phyloP scores from a whole-genome alignment of 2,888 invertebrate species.

The Melolontha melolontha region DNA sequence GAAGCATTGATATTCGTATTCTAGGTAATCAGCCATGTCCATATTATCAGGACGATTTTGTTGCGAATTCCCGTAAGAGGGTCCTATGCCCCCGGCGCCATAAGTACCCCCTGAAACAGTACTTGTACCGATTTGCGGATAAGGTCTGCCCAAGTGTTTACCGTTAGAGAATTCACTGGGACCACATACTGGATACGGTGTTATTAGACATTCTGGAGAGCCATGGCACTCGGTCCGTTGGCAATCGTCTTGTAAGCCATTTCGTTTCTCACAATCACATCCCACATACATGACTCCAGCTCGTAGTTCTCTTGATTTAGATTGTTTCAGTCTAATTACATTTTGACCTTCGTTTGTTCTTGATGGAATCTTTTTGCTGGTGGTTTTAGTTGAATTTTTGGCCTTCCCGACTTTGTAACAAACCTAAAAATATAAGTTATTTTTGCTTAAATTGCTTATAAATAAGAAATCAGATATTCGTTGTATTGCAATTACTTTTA shows the following conservation, averaged over 20 bases:
- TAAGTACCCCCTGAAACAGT: conserved; percentile 12
- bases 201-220: conserved; percentile 65
- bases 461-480: too few species aligned
- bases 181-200: conserved; percentile 67
- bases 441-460: too few species aligned
- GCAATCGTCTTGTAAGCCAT: conserved; percentile 73
- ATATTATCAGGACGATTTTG: neutral
- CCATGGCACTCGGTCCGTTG: conserved; percentile 69
- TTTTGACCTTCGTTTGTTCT: conserved; percentile 6
- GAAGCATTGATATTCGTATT: conserved; percentile 59
- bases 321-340: conserved; percentile 52
- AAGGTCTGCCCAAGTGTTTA: conserved; percentile 56
- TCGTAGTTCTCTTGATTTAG: conserved; percentile 69
- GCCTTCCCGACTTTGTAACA: conserved; percentile 51
- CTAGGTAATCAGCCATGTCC: conserved; percentile 20
- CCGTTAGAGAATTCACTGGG: conserved; percentile 62
- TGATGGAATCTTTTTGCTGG: neutral
- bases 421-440: conserved; percentile 45
- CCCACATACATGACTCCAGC: conserved; percentile 68
- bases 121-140: conserved; percentile 20
- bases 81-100: neutral
- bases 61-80: conserved; percentile 3
- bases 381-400: conserved; percentile 5
- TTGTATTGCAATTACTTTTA: too few species aligned
- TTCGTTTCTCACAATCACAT: conserved; percentile 71